Percentiles rank a stretch among this genome's conserved stretches.
Conservation (phyloP, 2,888 invertebrate species). For the Polydesmus complanatus region DNA sequence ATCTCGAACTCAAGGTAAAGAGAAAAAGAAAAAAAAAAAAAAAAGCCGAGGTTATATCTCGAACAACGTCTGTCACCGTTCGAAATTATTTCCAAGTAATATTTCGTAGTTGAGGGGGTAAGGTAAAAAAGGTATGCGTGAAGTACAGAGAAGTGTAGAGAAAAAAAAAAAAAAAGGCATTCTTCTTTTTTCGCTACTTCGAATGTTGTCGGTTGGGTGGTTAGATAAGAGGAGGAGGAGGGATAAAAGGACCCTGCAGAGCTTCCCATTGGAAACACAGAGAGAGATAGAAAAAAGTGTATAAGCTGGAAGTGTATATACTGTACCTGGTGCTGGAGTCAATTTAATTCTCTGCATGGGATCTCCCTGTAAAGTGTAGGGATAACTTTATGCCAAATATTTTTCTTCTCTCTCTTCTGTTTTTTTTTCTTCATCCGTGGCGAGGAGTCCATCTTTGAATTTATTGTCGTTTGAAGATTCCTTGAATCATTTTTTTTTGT, state of each 20-base stretch:
- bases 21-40: no score
- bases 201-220: no score
- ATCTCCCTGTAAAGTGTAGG: background rate
- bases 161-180: no score
- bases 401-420: background rate
- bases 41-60: no score
- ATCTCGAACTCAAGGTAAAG: no score
- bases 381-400: background rate
- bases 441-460: no score
- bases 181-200: no score
- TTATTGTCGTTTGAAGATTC: background rate
- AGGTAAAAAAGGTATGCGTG: no score
- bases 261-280: background rate
- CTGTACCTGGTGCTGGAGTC: background rate
- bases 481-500: background rate
- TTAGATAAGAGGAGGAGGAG: background rate
- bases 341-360: background rate
- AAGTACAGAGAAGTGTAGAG: no score
- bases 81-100: no score
- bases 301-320: background rate
- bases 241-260: background rate
- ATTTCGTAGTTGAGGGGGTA: no score
- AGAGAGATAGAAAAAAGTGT: background rate
- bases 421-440: background rate
- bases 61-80: no score